phyloP scores from a whole-genome alignment of 2,888 invertebrate genomes.

The Meloe dianella region DNA sequence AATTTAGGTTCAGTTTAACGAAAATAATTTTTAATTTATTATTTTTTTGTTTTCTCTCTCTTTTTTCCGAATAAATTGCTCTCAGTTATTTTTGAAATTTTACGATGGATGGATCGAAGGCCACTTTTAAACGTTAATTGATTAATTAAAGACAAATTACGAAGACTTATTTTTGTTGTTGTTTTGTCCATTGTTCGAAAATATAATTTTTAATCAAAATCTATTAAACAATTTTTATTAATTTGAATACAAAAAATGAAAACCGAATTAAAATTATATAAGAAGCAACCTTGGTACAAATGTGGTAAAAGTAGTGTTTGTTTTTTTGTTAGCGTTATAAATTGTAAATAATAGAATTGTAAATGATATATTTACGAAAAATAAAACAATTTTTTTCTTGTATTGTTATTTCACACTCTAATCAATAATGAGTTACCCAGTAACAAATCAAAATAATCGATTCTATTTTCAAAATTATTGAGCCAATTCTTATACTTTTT shows the following conservation, averaged over 20 bases:
- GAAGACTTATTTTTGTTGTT: not conserved
- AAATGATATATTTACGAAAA: constrained; percentile 52
- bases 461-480: not conserved
- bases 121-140: constrained; percentile 25
- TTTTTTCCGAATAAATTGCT: constrained; percentile 29
- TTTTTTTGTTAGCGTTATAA: constrained; percentile 47
- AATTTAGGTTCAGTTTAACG: constrained; percentile 47
- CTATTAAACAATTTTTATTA: constrained; percentile 26
- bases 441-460: not conserved
- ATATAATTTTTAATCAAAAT: constrained; percentile 26
- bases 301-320: constrained; percentile 48
- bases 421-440: not conserved
- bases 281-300: constrained; percentile 48
- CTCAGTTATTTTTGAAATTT: constrained; percentile 32
- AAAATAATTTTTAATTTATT: constrained; percentile 46
- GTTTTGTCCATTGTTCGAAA: not conserved
- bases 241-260: constrained; percentile 13
- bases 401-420: constrained; percentile 26
- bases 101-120: constrained; percentile 30
- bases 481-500: not conserved
- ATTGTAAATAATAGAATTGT: constrained; percentile 51
- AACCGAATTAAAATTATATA: constrained; percentile 12
- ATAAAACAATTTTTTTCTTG: constrained; percentile 46
- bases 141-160: constrained; percentile 16
- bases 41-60: constrained; percentile 35